phyloP scores from a whole-genome alignment of 2,113 vertebrate genomes.

The Halichoeres trimaculatus region DNA sequence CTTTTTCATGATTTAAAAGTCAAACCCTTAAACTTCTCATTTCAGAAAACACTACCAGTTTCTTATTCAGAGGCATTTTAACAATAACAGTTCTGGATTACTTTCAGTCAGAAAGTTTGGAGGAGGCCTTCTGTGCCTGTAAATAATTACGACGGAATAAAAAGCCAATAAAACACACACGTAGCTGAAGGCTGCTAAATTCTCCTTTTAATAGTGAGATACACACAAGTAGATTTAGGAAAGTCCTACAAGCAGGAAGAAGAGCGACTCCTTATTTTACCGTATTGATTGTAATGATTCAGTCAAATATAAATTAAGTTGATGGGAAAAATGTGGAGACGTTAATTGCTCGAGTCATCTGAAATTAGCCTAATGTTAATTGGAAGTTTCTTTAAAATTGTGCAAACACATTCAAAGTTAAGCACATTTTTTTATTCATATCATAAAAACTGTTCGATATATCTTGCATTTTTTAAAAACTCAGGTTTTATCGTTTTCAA shows the following conservation, averaged over 20 bases:
- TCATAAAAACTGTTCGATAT: no score
- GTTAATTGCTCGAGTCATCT: no score
- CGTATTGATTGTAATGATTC: not conserved
- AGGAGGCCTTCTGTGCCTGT: slow-evolving; percentile 59
- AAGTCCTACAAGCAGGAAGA: slow-evolving; percentile 18
- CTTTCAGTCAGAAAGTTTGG: slow-evolving; percentile 43
- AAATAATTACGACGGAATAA: slow-evolving; percentile 70
- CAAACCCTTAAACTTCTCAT: slow-evolving; percentile 24
- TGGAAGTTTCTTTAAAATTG: no score
- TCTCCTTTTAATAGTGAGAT: slow-evolving; percentile 20
- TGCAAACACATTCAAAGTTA: no score
- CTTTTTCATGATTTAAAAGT: not conserved
- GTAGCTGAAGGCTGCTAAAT: slow-evolving; percentile 33
- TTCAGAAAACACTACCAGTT: slow-evolving; percentile 27
- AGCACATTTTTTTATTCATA: no score
- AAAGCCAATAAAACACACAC: slow-evolving; percentile 62
- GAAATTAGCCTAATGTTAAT: no score
- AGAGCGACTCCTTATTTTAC: not conserved
- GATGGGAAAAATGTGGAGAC: no score
- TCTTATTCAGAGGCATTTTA: slow-evolving; percentile 45
- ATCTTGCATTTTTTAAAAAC: no score
- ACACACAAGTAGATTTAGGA: slow-evolving; percentile 18
- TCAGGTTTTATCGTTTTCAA: no score
- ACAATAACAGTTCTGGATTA: slow-evolving; percentile 50
- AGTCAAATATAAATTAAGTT: not conserved